A percentile compares a stretch with the other conserved stretches of the same genome.
Conservation (phyloP, 2,888 invertebrate genomes). For the Ellobium chinense region DNA sequence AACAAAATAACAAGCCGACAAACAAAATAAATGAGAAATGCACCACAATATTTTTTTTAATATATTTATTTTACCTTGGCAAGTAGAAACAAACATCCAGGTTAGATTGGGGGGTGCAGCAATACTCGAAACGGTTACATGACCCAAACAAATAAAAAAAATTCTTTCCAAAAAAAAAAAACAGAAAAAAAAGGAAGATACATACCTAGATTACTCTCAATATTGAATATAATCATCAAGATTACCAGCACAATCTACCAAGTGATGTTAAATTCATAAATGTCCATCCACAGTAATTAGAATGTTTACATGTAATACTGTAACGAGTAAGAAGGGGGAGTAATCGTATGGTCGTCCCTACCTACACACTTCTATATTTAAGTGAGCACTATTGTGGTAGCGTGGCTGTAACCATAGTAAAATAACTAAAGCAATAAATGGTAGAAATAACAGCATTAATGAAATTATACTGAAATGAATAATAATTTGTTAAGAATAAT, state of each 20-base stretch:
- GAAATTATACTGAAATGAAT: too few species aligned
- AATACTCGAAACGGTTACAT: slow-evolving; percentile 46
- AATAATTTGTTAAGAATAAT: too few species aligned
- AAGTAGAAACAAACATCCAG: slow-evolving; percentile 51
- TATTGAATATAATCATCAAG: slow-evolving; percentile 35
- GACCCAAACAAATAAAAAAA: slow-evolving; percentile 29
- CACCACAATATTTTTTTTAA: slow-evolving; percentile 25
- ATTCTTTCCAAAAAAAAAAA: slow-evolving; percentile 14
- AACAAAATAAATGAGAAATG: too few species aligned
- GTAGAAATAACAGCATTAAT: too few species aligned
- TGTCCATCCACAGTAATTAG: slow-evolving; percentile 29
- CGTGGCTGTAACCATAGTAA: slow-evolving; percentile 16
- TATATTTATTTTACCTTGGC: slow-evolving; percentile 51
- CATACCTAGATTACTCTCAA: slow-evolving; percentile 36
- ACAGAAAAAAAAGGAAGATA: slow-evolving; percentile 15
- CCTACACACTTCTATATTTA: slow-evolving; percentile 25
- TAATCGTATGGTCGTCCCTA: slow-evolving; percentile 3
- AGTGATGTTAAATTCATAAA: slow-evolving; percentile 16
- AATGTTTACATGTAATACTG: slow-evolving; percentile 41
- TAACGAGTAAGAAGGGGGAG: slow-evolving; percentile 3
- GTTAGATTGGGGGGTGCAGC: slow-evolving; percentile 49
- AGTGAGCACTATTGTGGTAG: slow-evolving; percentile 22
- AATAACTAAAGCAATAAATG: too few species aligned
- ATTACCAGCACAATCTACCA: slow-evolving; percentile 28
- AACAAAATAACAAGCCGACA: too few species aligned